Evolutionary conservation across 2,888 invertebrate species (phyloP), one percentile per base, ranked within the genome.

Genomic region (Folsomia manolachei): DNA sequence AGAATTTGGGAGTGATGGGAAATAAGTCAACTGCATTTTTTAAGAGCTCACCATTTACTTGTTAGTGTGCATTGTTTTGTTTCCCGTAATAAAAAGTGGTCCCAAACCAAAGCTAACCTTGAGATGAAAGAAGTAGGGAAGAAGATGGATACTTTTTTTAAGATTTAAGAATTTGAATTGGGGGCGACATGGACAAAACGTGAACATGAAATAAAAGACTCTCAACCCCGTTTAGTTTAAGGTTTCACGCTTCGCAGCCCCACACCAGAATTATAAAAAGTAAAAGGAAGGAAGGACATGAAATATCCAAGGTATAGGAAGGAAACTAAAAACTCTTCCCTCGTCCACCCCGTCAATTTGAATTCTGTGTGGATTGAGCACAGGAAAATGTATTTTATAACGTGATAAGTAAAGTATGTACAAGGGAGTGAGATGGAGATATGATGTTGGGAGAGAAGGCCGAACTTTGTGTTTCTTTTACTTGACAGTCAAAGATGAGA

Each of bases 401-500:
- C n/a, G n/a, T n/a, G 4, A 19, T 56, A 19, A 56, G 21, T 39
- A 39, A 14, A 4, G 39, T 9, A 39, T 4, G 39, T 9, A 39
- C 4, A 9, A 39, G 14, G 39, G 39, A 39, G 39, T 4, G 21
- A 56, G 56, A 56, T 56, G 18, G 21, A 56, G 21, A 56, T 7
- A 56, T 56, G n/a, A n/a, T 56, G 56, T 56, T 7, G 56, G 23
- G 11, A 27, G 27, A 66, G 52, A 51, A 67, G 67, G 67, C 67
- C 23, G 56, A 67, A 67, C 67, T n/a, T n/a, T n/a, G n/a, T n/a
- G 51, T 56, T 56, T 67, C 67, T 56, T 56, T 67, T 25, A 67
- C 52, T 67, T 67, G 67, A 67, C 67, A 67, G 67, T 67, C 67
- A 56, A 67, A 56, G 67, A 67, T 67, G 67, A 67, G 25, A 60